phyloP scores from a whole-genome alignment of 1,140 invertebrate genomes.

The Acromyrmex echinatior region DNA sequence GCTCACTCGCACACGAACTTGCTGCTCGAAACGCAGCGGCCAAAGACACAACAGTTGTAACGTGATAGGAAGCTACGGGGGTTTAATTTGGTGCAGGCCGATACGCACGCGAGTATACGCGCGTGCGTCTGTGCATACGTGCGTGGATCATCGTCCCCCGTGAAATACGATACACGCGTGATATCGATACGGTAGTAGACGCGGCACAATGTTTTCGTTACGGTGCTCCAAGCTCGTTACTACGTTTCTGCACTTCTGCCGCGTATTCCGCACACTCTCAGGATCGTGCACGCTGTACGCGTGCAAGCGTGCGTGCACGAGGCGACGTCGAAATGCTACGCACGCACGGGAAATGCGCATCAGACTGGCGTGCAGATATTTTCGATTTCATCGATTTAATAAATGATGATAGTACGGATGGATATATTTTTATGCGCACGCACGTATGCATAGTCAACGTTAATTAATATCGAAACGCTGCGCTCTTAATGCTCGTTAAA shows the following conservation, averaged over 20 bases:
- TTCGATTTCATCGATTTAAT: conserved; percentile 67
- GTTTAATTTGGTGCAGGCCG: conserved; percentile 52
- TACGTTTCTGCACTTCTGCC: conserved; percentile 34
- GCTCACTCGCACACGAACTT: conserved; percentile 9
- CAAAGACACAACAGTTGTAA: conserved; percentile 69
- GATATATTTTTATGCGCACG: conserved; percentile 53
- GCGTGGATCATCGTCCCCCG: conserved; percentile 63
- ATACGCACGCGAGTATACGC: conserved; percentile 38
- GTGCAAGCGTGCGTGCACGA: not conserved
- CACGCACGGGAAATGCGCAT: conserved; percentile 12
- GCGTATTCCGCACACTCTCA: not conserved
- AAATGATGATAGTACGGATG: conserved; percentile 56
- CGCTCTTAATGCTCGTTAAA: conserved; percentile 65
- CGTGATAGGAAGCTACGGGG: conserved; percentile 60
- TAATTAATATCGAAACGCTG: conserved; percentile 73
- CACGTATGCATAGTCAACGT: conserved; percentile 39
- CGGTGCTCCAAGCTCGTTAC: conserved; percentile 45
- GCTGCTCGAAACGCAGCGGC: not conserved
- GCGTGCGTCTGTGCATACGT: conserved; percentile 30
- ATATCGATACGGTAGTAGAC: conserved; percentile 68
- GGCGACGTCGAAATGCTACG: conserved; percentile 4
- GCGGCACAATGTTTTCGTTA: conserved; percentile 68
- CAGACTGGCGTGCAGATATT: conserved; percentile 26
- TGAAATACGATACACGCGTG: conserved; percentile 69
- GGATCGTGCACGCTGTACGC: not conserved